Base-by-base conservation (phyloP, 2,113 vertebrate genomes). In the Astatoreochromis straeleni region DNA sequence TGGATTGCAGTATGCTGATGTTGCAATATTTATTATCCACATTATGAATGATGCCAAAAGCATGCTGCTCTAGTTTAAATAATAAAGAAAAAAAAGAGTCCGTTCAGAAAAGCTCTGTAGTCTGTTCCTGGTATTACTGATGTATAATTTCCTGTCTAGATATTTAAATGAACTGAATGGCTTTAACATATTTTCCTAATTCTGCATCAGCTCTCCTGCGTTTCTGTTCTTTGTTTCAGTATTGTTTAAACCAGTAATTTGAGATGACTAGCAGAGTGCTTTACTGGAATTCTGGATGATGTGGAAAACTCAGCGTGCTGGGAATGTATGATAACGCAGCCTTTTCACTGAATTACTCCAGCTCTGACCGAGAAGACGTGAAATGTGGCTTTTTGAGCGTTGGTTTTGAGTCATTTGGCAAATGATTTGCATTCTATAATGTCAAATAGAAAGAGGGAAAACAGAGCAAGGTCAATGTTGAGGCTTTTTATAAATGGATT, bases 401-500 rank as follows among this genome's bases (percentile, higher is more conserved):
- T 54, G 84, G 70, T 29, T 85, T 65, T 51, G 35, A 58, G 53
- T 90, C 35, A 57, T 81, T 89, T 83, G 63, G 54, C 24, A 79
- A 54, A 84, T 5, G 19, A 84, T 85, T 78, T 90, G 40, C 82
- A 82, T 86, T 84, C 53, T 40, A 70, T 60, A 81, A 92, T 75
- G 68, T 83, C 10, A 29, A 83, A 85, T 24, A 58, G 9, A 60
- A 73, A 55, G 65, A 65, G 31, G 40, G 5, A 57, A 53, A 58
- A 60, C 7, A 24, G 75, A 73, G 40, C 58, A 82, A 89, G 89
- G 89, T 91, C 88, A 81, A 45, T 70, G 65, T 89, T 35, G 65
- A 85, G 83, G 84, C 81, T 89, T 92, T 91, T 89, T 83, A 84
- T 91, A 87, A 90, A 87, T 24, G 82, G 81, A 86, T 85, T 80